phyloP scores from a whole-genome alignment of 2,888 invertebrate species.

The Sphaerophoria rueppellii region DNA sequence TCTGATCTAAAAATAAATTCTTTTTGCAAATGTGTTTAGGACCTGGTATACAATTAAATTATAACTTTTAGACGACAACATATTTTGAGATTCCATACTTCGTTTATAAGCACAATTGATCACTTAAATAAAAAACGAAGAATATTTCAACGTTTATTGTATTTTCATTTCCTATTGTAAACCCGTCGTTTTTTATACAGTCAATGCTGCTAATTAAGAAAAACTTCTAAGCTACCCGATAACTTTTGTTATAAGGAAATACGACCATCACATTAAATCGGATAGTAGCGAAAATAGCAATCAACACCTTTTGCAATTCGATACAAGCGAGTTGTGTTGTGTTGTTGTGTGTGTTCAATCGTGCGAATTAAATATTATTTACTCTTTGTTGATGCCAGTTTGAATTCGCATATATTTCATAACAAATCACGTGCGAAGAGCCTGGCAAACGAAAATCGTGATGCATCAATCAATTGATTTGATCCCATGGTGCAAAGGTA shows the following conservation, averaged over 20 bases:
- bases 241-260: constrained; percentile 27
- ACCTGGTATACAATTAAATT: too few relatives aligned
- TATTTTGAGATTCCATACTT: too few relatives aligned
- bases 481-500: constrained; percentile 6
- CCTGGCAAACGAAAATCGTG: constrained; percentile 29
- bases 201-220: constrained; percentile 38
- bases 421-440: constrained; percentile 50
- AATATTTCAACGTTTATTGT: constrained; percentile 8
- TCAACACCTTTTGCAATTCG: constrained; percentile 53
- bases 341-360: constrained; percentile 19
- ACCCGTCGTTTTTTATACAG: background rate
- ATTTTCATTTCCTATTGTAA: constrained; percentile 11
- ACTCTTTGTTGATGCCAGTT: constrained; percentile 30
- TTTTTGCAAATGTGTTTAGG: too few relatives aligned
- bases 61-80: too few relatives aligned
- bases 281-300: constrained; percentile 46
- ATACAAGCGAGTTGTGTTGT: constrained; percentile 15
- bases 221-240: constrained; percentile 15
- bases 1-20: too few relatives aligned
- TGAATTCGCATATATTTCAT: constrained; percentile 50
- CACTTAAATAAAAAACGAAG: background rate
- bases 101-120: background rate
- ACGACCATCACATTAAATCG: constrained; percentile 22
- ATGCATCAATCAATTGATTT: constrained; percentile 37
- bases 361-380: constrained; percentile 51